Evolutionary conservation across 1,140 invertebrate genomes (phyloP), one percentile per base, ranked within the genome.

Genomic region (Sarcophaga peregrina): DNA sequence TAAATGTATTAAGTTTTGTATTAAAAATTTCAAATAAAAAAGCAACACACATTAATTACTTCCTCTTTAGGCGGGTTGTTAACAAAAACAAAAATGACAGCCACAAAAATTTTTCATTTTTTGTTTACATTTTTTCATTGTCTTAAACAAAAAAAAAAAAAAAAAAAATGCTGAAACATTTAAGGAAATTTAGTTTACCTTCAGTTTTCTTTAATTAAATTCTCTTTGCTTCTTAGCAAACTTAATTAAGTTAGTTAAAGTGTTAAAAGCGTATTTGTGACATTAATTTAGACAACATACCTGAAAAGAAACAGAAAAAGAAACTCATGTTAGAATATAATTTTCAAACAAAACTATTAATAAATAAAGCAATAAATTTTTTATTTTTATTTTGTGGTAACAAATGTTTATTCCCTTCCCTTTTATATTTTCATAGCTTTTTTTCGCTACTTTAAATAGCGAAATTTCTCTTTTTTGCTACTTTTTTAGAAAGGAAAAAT

Each of bases 111-210:
- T 37, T 37, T 37, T 37, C 25, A 37, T 37, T 1, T 37, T 37
- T 37, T 37, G 1, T 37, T 37, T 37, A 1, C 25, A 4, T 37
- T 37, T 4, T 37, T 37, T 37, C 25, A 37, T 37, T 37, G 25
- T 37, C 25, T 37, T 37, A 2, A 37, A 37, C n/a, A n/a, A n/a
- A n/a, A n/a, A n/a, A n/a, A n/a, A n/a, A n/a, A n/a, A n/a, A n/a
- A n/a, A n/a, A 58, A 5, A 58, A 58, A 15, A 58, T 15, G 52
- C 13, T 58, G 0, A 58, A 58, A n/a, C 17, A 68, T 9, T 9
- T 68, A 68, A 20, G 62, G 62, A 68, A 20, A 68, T 68, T 20
- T 20, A 68, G 62, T 68, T 68, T 68, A 68, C 62, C 62, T 68
- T 68, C 62, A n/a, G 17, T 25, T 7, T 68, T 17, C n/a, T 68